Percentiles rank a stretch among this genome's conserved stretches.
Conservation (phyloP, 2,888 invertebrate species). For the Drosophila diplacantha region DNA sequence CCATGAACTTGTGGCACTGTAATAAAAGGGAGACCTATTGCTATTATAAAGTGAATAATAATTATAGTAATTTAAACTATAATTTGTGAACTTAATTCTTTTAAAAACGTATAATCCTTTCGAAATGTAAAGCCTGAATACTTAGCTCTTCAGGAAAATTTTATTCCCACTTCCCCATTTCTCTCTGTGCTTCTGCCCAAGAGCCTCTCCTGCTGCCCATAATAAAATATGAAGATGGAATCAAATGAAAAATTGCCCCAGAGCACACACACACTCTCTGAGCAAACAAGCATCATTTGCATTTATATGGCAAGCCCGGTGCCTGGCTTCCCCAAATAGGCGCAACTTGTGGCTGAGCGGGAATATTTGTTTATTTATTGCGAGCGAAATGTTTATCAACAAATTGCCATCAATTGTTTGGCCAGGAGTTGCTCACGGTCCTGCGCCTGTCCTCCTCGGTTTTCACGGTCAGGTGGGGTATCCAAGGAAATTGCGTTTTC, state of each 20-base stretch:
- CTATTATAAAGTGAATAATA: no score
- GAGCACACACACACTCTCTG: constrained; percentile 56
- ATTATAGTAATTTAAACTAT: fast-evolving
- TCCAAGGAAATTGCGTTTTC: constrained; percentile 20
- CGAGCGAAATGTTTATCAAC: constrained; percentile 76
- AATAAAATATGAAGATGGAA: constrained; percentile 73
- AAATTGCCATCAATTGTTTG: constrained; percentile 74
- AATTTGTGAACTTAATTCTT: background rate
- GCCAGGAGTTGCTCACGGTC: constrained; percentile 42
- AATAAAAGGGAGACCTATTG: background rate
- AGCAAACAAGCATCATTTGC: constrained; percentile 67
- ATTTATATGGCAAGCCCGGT: constrained; percentile 64
- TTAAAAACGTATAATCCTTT: no score
- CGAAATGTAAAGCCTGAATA: background rate
- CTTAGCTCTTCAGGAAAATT: fast-evolving
- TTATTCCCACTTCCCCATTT: background rate
- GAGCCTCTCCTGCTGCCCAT: constrained; percentile 36
- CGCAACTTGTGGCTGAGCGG: constrained; percentile 54
- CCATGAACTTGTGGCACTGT: constrained; percentile 24
- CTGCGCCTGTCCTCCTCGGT: constrained; percentile 13
- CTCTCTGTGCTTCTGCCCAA: constrained; percentile 8
- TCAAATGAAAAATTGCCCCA: constrained; percentile 75
- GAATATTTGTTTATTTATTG: constrained; percentile 74
- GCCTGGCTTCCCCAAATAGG: constrained; percentile 29
- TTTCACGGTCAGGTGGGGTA: constrained; percentile 13